These are phyloP conservation scores for Bombyx mandarina DNA, from an alignment of 1,140 invertebrate genomes.

Conservation along the genomic window DNA sequence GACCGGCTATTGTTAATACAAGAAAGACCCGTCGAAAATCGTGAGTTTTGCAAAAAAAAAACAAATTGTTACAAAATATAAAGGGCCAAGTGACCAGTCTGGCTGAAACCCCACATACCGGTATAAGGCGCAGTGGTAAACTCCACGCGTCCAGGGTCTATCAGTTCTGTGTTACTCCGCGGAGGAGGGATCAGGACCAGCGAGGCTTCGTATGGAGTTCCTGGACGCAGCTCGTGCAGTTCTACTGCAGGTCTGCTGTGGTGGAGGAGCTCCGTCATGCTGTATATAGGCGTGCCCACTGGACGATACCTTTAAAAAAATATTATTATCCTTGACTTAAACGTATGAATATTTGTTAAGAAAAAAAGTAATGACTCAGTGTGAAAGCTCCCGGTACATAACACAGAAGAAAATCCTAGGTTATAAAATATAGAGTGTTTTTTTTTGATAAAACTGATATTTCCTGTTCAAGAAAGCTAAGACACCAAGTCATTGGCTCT, in stretches of 20 bases:
- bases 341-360: too few relatives aligned
- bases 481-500: too few relatives aligned
- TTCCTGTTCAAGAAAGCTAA: too few relatives aligned
- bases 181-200: constrained; percentile 49
- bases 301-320: constrained; percentile 47
- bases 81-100: neutral
- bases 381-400: too few relatives aligned
- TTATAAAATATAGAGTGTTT: too few relatives aligned
- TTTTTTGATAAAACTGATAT: too few relatives aligned
- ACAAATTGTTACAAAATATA: neutral
- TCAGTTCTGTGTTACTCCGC: constrained; percentile 33
- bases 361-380: too few relatives aligned
- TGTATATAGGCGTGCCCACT: constrained; percentile 57
- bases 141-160: constrained; percentile 37
- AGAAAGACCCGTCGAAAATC: too few relatives aligned
- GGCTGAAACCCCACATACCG: constrained; percentile 26
- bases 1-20: too few relatives aligned
- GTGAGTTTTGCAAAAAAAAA: too few relatives aligned
- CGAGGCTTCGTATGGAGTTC: constrained; percentile 43
- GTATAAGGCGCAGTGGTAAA: constrained; percentile 48
- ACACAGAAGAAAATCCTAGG: too few relatives aligned
- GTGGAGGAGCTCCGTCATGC: constrained; percentile 59
- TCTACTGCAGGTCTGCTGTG: constrained; percentile 45
- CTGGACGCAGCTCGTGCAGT: constrained; percentile 39
- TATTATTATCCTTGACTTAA: too few relatives aligned